These are phyloP conservation scores for Tragelaphus imberbis DNA, from an alignment of 2,113 vertebrate species.

Conservation along the genomic window DNA sequence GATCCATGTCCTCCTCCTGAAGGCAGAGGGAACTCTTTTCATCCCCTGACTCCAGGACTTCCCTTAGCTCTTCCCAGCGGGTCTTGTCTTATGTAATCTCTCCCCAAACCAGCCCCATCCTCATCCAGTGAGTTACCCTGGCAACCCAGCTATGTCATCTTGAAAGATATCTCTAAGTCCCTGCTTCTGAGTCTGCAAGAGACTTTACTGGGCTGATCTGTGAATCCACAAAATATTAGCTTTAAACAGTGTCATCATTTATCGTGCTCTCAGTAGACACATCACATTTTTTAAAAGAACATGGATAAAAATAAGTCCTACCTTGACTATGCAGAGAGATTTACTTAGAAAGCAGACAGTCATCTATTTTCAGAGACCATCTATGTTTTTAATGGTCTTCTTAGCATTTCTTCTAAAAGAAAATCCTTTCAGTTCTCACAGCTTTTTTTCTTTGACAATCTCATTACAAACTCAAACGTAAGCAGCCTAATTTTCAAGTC, in stretches of 20 bases:
- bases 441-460: neutral
- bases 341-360: constrained; percentile 51
- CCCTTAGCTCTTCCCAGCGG: neutral
- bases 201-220: neutral
- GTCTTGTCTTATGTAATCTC: constrained; percentile 45
- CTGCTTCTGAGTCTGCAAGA: constrained; percentile 5
- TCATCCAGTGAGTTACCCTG: constrained; percentile 46
- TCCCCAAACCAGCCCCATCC: neutral
- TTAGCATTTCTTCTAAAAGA: constrained; percentile 11
- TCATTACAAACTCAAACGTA: constrained; percentile 11
- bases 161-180: constrained; percentile 46
- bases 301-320: constrained; percentile 49
- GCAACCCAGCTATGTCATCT: constrained; percentile 57
- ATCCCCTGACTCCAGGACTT: neutral
- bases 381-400: neutral
- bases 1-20: neutral
- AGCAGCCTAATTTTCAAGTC: constrained; percentile 27
- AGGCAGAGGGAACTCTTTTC: neutral
- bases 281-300: constrained; percentile 36
- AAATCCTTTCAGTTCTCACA: constrained; percentile 3
- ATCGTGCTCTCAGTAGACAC: neutral
- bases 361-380: constrained; percentile 43
- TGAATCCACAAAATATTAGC: constrained; percentile 37
- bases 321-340: constrained; percentile 26
- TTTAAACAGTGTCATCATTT: constrained; percentile 14